These are phyloP conservation scores for Cryptophagus acutangulus DNA, from an alignment of 2,888 invertebrate species.

Conservation along the genomic window DNA sequence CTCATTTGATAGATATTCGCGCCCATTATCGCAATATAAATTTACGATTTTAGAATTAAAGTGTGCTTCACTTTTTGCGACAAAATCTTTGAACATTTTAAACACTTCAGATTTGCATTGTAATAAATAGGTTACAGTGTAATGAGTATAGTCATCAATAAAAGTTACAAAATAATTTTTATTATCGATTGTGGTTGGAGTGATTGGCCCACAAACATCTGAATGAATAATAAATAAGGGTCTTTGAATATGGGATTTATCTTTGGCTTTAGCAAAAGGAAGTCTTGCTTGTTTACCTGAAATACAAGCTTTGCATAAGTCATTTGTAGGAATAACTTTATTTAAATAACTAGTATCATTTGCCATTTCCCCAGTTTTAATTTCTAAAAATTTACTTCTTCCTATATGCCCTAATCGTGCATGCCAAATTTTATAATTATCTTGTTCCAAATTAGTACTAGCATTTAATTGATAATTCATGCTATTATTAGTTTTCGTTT, in stretches of 20 bases:
- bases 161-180: constrained; percentile 11
- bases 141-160: constrained; percentile 7
- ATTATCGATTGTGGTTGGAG: constrained; percentile 11
- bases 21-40: constrained; percentile 6
- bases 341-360: constrained; percentile 10
- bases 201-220: constrained; percentile 18
- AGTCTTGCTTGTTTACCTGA: constrained; percentile 18
- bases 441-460: too few relatives aligned
- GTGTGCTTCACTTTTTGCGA: not conserved
- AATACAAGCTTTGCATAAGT: constrained; percentile 19
- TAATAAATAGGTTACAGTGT: constrained; percentile 2
- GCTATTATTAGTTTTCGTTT: too few relatives aligned
- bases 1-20: constrained; percentile 9
- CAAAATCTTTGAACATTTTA: not conserved
- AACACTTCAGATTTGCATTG: constrained; percentile 1
- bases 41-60: not conserved
- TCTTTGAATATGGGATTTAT: constrained; percentile 13
- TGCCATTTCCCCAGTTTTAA: constrained; percentile 10
- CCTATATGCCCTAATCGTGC: constrained; percentile 16
- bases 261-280: constrained; percentile 18
- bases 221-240: constrained; percentile 19
- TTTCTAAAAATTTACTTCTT: constrained; percentile 13
- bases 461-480: too few relatives aligned
- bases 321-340: constrained; percentile 13
- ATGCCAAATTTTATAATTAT: constrained; percentile 14